Base-by-base conservation (phyloP, 2,888 invertebrate genomes). In the Cabera pusaria region DNA sequence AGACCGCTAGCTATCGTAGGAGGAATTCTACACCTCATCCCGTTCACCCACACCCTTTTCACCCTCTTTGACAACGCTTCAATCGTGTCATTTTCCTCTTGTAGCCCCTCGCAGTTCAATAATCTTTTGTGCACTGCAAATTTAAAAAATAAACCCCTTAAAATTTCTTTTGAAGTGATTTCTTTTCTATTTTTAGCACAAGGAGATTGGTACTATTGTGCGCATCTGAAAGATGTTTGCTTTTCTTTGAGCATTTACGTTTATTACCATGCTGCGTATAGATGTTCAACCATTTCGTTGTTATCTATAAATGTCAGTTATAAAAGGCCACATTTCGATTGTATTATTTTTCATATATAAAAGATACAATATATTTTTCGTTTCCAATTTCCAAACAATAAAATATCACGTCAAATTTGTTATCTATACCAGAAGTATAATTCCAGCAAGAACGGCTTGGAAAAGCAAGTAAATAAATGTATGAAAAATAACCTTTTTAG, bases 41-140 rank as follows among this genome's bases (percentile, higher is more conserved):
- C 50, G n/a, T n/a, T 35, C 35, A 20, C 38, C 49, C 49, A 38
- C 50, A 49, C 52, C 46, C 44, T 33, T 37, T 19, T 40, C 45
- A 51, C 55, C 50, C 57, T 45, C 40, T 46, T 44, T 37, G 49
- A 50, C 52, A 57, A 55, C 62, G 61, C 67, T 68, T 76, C 69
- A 75, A 79, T 79, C 72, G 77, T 76, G 76, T 80, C 78, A 78
- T 81, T 84, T 81, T 78, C 77, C 70, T 72, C 72, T 77, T 70
- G 56, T 64, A 64, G 54, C 64, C 61, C 65, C 68, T 72, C 54
- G 54, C 72, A 73, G 72, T 77, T 79, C 75, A 77, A 75, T 78
- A 77, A 73, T 76, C 71, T 70, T 69, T 69, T 53, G 63, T 65
- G 61, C 61, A 57, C 57, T 66, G 48, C 54, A 72, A 72, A 70